A percentile compares a stretch with the other conserved stretches of the same genome.
phyloP scores from a whole-genome alignment of 30 jellyfish, hydroid and myxozoan species.

The Sanderia malayensis region DNA sequence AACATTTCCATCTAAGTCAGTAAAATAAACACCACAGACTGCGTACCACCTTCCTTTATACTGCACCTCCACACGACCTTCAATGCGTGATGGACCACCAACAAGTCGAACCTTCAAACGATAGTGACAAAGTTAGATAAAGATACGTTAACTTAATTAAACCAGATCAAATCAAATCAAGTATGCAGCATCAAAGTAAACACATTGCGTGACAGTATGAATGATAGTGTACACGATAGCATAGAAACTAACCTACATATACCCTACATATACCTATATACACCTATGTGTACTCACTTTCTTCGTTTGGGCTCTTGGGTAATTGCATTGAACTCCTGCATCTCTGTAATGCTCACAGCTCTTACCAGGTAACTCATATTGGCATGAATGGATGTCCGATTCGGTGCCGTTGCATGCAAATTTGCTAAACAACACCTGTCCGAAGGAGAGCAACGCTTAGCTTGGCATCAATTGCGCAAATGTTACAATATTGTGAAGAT shows the following conservation, averaged over 20 bases:
- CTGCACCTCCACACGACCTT: conserved; percentile 78
- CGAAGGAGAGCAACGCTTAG: no score
- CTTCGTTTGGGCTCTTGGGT: conserved; percentile 45
- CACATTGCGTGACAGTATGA: no score
- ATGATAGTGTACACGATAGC: no score
- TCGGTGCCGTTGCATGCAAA: conserved; percentile 75
- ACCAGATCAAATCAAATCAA: no score
- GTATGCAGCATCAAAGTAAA: no score
- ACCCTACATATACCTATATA: no score
- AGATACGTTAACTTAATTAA: no score
- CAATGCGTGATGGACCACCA: conserved; percentile 64
- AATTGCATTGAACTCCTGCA: conserved; percentile 82
- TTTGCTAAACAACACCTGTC: conserved; percentile 62
- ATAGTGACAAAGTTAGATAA: no score
- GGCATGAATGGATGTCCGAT: conserved; percentile 45
- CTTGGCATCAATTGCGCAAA: no score
- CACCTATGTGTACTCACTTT: conserved; percentile 55
- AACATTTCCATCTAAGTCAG: conserved; percentile 75
- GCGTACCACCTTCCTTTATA: conserved; percentile 74
- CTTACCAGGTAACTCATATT: conserved; percentile 10
- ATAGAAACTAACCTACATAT: no score
- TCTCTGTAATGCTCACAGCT: conserved; percentile 77
- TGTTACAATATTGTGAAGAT: no score
- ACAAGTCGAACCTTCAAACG: conserved; percentile 67
- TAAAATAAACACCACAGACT: conserved; percentile 79